Percentiles rank a stretch among this genome's conserved stretches.
Evolutionary conservation across 2,797 vertebrate genomes (phyloP).

Genomic region (Cygnus olor): DNA sequence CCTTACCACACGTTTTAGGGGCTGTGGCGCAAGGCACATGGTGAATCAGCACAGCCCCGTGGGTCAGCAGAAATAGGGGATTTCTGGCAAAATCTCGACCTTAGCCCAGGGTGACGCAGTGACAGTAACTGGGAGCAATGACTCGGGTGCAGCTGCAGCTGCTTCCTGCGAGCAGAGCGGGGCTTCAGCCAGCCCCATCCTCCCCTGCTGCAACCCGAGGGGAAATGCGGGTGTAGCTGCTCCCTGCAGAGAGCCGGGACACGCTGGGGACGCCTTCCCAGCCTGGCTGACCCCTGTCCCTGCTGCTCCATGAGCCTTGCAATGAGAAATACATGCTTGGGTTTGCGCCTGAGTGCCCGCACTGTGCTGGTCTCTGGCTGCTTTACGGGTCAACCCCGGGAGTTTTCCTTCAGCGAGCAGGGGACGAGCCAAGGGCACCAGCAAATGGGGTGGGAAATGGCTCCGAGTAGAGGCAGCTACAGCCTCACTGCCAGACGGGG

Average conservation of each 20-base stretch:
- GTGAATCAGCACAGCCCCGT: fast-evolving
- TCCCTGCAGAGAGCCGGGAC: not conserved
- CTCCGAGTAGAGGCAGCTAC: not conserved
- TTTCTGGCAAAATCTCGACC: fast-evolving
- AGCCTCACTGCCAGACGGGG: fast-evolving
- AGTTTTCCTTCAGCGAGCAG: not conserved
- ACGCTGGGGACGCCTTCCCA: not conserved
- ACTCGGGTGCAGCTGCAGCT: fast-evolving
- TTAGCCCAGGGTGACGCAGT: fast-evolving
- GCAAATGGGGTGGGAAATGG: fast-evolving
- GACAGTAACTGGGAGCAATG: not conserved
- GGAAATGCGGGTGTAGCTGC: not conserved
- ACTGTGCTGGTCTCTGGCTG: too few species aligned
- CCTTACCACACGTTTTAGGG: not conserved
- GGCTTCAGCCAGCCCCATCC: not conserved
- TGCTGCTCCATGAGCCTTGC: fast-evolving
- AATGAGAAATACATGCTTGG: fast-evolving
- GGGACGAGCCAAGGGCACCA: fast-evolving
- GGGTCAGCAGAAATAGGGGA: fast-evolving
- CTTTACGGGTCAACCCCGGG: not conserved
- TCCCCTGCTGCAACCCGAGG: fast-evolving
- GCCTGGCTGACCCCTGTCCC: fast-evolving
- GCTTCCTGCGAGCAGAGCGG: not conserved
- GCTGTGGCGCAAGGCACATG: not conserved
- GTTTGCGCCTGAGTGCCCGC: not conserved